Evolutionary conservation across 2,797 vertebrate species (phyloP).

Genomic region (Austrolebias charrua): DNA sequence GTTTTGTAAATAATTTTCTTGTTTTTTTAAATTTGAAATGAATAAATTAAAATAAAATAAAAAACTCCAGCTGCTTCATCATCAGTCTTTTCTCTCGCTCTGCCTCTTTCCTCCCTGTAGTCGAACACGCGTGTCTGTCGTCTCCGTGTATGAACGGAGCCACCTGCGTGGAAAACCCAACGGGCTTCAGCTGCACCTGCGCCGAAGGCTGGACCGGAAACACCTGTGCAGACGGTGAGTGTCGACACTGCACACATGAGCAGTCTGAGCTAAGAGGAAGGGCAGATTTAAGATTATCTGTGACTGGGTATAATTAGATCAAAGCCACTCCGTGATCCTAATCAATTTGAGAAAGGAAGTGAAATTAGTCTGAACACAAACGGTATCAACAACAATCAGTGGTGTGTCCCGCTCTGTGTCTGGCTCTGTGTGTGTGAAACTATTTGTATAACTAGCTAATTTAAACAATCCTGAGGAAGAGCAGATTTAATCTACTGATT

Average conservation of each 20-base stretch:
- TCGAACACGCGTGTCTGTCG: slow-evolving; percentile 81
- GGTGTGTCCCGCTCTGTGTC: slow-evolving; percentile 11
- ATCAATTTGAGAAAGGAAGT: slow-evolving; percentile 63
- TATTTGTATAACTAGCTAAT: not conserved
- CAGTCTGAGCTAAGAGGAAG: slow-evolving; percentile 7
- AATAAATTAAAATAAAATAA: no score
- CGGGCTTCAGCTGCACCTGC: slow-evolving; percentile 78
- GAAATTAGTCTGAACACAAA: slow-evolving; percentile 58
- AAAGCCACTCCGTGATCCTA: slow-evolving; percentile 53
- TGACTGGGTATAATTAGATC: slow-evolving; percentile 59
- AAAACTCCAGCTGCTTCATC: no score
- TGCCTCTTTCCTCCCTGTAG: slow-evolving; percentile 48
- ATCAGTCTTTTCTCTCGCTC: not conserved
- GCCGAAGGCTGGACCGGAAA: slow-evolving; percentile 76
- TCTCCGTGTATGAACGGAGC: slow-evolving; percentile 79
- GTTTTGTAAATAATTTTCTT: no score
- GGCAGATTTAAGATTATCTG: slow-evolving; percentile 27
- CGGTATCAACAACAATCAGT: slow-evolving; percentile 55
- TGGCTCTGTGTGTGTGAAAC: slow-evolving; percentile 7
- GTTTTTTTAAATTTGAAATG: no score
- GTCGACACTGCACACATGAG: slow-evolving; percentile 19
- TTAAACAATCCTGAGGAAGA: no score
- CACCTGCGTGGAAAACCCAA: slow-evolving; percentile 75
- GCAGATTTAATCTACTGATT: slow-evolving; percentile 9
- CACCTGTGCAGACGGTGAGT: slow-evolving; percentile 76